phyloP scores from a whole-genome alignment of 2,113 vertebrate species.

The Sinocyclocheilus maitianheensis region DNA sequence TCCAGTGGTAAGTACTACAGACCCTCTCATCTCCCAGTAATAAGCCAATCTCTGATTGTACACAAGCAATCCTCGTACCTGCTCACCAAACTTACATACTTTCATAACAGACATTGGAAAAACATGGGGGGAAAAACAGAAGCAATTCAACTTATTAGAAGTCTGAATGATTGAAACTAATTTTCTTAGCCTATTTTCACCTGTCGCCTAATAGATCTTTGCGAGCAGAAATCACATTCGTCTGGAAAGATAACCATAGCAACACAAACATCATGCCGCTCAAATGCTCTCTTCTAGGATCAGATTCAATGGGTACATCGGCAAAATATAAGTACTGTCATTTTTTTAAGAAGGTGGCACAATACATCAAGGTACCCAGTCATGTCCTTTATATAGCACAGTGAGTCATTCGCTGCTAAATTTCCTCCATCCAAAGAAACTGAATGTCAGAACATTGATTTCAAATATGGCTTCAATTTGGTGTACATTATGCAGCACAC shows the following conservation, averaged over 20 bases:
- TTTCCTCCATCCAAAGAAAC: background rate
- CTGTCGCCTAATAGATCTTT: background rate
- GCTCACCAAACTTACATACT: too few relatives aligned
- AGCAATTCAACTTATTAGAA: background rate
- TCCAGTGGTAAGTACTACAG: background rate
- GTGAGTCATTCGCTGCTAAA: constrained; percentile 2
- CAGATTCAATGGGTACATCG: background rate
- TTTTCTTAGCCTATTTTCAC: background rate
- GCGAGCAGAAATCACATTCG: background rate
- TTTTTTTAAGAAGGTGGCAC: background rate
- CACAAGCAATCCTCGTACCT: too few relatives aligned
- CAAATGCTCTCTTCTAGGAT: background rate
- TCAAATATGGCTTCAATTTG: background rate
- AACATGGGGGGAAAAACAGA: too few relatives aligned
- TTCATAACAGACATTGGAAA: too few relatives aligned
- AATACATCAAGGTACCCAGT: background rate
- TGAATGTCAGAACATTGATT: constrained; percentile 27
- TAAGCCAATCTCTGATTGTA: background rate
- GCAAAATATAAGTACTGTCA: background rate
- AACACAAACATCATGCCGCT: background rate
- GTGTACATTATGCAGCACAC: constrained; percentile 2
- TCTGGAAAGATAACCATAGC: background rate
- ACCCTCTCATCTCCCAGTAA: background rate
- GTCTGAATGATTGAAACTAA: background rate
- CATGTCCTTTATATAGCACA: background rate